A percentile compares a stretch with the other conserved stretches of the same genome.
phyloP scores from a whole-genome alignment of 2,888 invertebrate genomes.

The Drosophila neonasuta region DNA sequence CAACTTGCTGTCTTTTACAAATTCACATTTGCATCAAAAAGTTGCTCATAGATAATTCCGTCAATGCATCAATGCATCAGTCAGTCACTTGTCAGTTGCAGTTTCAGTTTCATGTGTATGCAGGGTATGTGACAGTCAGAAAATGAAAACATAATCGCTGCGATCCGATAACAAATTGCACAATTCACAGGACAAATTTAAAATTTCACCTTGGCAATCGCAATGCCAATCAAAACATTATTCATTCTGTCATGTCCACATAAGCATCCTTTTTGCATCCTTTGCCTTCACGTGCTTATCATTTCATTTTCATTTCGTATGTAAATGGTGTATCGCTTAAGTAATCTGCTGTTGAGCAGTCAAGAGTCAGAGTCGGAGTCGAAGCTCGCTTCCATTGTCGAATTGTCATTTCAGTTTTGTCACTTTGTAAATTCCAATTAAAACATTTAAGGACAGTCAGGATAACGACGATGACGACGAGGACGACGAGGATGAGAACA shows the following conservation, averaged over 20 bases:
- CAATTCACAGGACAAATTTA: slow-evolving; percentile 6
- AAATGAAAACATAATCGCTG: slow-evolving; percentile 7
- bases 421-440: slow-evolving; percentile 34
- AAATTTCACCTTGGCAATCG: slow-evolving; percentile 12
- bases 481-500: neutral
- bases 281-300: neutral
- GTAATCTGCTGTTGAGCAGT: slow-evolving; percentile 2
- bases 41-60: too few relatives aligned
- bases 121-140: neutral
- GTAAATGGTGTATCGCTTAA: slow-evolving; percentile 13
- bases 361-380: neutral
- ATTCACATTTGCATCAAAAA: too few relatives aligned
- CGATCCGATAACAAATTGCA: slow-evolving; percentile 6
- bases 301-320: neutral
- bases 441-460: slow-evolving; percentile 23
- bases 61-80: too few relatives aligned
- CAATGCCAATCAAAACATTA: slow-evolving; percentile 24
- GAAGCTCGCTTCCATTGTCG: slow-evolving; percentile 10
- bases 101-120: neutral
- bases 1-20: too few relatives aligned
- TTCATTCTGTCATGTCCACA: slow-evolving; percentile 24
- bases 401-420: slow-evolving; percentile 26
- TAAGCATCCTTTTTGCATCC: neutral
- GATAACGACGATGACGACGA: slow-evolving; percentile 4
- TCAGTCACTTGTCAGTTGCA: too few relatives aligned